Base-by-base conservation (phyloP, 2,113 vertebrate species). In the Oreochromis aureus region DNA sequence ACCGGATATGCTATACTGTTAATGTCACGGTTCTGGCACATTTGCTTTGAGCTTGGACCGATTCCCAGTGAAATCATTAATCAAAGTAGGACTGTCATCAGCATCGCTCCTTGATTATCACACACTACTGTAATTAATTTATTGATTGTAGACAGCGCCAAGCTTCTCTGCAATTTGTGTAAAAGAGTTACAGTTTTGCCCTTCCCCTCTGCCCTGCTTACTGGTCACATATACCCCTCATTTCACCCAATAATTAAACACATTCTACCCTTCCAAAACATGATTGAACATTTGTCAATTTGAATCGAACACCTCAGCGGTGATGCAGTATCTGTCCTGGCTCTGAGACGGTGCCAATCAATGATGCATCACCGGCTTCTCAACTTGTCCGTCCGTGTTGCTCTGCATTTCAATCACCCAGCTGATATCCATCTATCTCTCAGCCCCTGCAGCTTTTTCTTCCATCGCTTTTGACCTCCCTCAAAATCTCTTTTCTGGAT, bases 241-340 rank as follows among this genome's bases (percentile, higher is more conserved):
- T 91, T 93, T 85, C 90, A 80, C 56, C 80, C 90, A 88, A 94
- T 95, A 95, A 95, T 95, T 94, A 93, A 96, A 93, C 86, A 91
- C 63, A 86, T 91, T 87, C 91, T 54, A 48, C 18, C 55, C 46
- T 86, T 81, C 79, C 73, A 46, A 32, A 86, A 61, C 88, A 73
- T 53, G 10, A 41, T 54, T 84, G 82, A 83, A 84, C 84, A 78
- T 89, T 87, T 80, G 86, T 95, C 93, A 86, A 93, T 93, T 46
- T 84, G 58, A 91, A 95, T 94, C 83, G 71, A 93, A 89, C 63
- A 66, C 88, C 79, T 93, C 86, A 53, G 89, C 58, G 84, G 94
- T 93, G 94, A 93, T 86, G 89, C 76, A 85, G 81, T 81, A 88
- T 81, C 90, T 88, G 86, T 78, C 46, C 73, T 85, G 16, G 84